phyloP scores from a whole-genome alignment of 2,797 vertebrate species.

The Danio choprae region DNA sequence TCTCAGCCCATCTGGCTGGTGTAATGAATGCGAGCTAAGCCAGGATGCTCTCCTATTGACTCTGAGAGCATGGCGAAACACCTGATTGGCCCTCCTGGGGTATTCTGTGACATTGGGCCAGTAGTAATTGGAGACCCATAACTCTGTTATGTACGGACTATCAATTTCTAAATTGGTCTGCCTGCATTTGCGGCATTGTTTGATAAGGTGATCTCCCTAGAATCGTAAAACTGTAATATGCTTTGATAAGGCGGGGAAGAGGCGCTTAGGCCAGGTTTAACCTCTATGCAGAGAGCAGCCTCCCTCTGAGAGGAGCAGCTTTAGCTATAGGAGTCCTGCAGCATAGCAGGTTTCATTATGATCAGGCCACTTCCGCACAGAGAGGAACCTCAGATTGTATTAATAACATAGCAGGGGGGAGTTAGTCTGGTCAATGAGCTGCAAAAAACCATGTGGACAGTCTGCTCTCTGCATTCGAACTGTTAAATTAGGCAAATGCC shows the following conservation, averaged over 20 bases:
- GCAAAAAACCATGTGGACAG: conserved; percentile 40
- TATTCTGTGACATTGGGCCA: conserved; percentile 57
- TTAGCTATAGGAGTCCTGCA: conserved; percentile 34
- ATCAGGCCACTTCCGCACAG: conserved; percentile 45
- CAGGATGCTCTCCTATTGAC: conserved; percentile 75
- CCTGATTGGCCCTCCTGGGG: conserved; percentile 77
- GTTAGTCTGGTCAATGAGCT: conserved; percentile 37
- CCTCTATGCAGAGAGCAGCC: conserved; percentile 38
- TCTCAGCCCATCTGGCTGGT: conserved; percentile 81
- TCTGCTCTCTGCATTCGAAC: not conserved
- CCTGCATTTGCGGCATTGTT: conserved; percentile 42
- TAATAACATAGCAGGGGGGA: conserved; percentile 53
- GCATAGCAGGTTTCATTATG: conserved; percentile 47
- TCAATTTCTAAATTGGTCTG: conserved; percentile 57
- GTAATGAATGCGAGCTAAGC: conserved; percentile 78
- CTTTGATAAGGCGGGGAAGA: conserved; percentile 36
- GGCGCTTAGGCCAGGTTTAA: conserved; percentile 50
- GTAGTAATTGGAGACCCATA: conserved; percentile 26
- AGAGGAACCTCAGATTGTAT: conserved; percentile 48
- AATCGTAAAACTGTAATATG: not conserved
- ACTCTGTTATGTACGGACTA: conserved; percentile 27
- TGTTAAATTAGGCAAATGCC: conserved; percentile 16
- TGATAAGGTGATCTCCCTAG: conserved; percentile 22
- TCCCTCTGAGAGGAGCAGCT: conserved; percentile 48
- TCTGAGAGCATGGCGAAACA: conserved; percentile 78